A percentile compares a stretch with the other conserved stretches of the same genome.
phyloP scores from a whole-genome alignment of 1,140 invertebrate genomes.

The Zaprionus ghesquierei region DNA sequence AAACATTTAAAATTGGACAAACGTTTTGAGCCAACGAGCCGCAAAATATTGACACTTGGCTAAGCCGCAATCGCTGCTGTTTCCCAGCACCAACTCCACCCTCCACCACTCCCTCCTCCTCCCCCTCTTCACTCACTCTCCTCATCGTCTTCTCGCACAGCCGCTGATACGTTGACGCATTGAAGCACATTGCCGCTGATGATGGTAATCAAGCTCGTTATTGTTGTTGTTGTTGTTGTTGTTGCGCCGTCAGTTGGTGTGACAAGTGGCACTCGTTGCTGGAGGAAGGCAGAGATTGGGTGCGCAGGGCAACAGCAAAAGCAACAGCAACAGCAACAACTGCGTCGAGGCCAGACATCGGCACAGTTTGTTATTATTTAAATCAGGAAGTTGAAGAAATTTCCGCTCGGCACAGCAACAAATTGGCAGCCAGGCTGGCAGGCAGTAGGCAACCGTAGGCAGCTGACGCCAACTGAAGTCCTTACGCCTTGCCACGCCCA shows the following conservation, averaged over 20 bases:
- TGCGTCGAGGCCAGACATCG: constrained; percentile 40
- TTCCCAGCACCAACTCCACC: background rate
- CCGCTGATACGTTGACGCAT: constrained; percentile 22
- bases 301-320: background rate
- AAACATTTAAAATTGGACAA: constrained; percentile 71
- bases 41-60: constrained; percentile 69
- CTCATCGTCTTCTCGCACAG: background rate
- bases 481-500: background rate
- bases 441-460: background rate
- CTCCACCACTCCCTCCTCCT: background rate
- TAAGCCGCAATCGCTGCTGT: constrained; percentile 56
- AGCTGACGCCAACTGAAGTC: constrained; percentile 14
- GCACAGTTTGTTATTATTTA: constrained; percentile 81
- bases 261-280: constrained; percentile 47
- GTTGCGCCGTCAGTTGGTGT: constrained; percentile 67
- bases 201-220: constrained; percentile 35
- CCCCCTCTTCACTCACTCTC: too few species aligned
- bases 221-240: constrained; percentile 10
- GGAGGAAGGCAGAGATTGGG: background rate
- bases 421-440: constrained; percentile 42
- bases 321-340: background rate
- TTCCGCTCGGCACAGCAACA: constrained; percentile 74
- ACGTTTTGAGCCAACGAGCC: constrained; percentile 13
- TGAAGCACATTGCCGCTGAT: constrained; percentile 26
- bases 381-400: constrained; percentile 82